phyloP scores from a whole-genome alignment of 35 echinoderm and acorn worm genomes.

The Ptychodera flava region DNA sequence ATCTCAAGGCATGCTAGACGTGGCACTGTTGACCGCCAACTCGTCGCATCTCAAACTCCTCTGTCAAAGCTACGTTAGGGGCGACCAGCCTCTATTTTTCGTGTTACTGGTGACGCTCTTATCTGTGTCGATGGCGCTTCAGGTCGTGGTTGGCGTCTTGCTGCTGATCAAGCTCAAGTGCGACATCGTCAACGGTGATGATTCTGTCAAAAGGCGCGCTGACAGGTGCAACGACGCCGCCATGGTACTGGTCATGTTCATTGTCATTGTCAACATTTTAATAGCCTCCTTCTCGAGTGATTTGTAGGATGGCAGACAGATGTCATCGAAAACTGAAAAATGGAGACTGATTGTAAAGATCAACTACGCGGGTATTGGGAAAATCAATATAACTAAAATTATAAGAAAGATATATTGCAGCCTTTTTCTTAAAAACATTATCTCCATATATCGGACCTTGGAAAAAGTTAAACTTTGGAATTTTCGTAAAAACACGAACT shows the following conservation, averaged over 20 bases:
- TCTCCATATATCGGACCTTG: too few species aligned
- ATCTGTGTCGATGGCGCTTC: neutral
- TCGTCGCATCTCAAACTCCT: neutral
- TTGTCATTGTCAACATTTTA: neutral
- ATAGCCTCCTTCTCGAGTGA: neutral
- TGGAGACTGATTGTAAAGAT: too few species aligned
- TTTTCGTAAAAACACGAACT: too few species aligned
- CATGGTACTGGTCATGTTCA: neutral
- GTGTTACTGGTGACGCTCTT: neutral
- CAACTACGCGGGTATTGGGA: too few species aligned
- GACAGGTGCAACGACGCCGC: neutral
- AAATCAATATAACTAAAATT: too few species aligned
- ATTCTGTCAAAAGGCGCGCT: neutral
- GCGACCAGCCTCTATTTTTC: neutral
- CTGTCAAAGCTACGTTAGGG: neutral
- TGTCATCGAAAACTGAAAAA: too few species aligned
- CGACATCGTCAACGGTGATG: neutral
- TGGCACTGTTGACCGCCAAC: neutral
- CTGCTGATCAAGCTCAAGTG: neutral
- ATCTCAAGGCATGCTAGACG: neutral
- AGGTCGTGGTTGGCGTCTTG: neutral
- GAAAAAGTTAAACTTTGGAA: too few species aligned
- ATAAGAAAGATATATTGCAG: too few species aligned
- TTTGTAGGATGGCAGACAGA: too few species aligned
- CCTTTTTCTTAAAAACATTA: too few species aligned